Percentiles rank a stretch among this genome's conserved stretches.
Evolutionary conservation across 1,140 invertebrate species (phyloP).

Genomic region (Choristoneura fumiferana): DNA sequence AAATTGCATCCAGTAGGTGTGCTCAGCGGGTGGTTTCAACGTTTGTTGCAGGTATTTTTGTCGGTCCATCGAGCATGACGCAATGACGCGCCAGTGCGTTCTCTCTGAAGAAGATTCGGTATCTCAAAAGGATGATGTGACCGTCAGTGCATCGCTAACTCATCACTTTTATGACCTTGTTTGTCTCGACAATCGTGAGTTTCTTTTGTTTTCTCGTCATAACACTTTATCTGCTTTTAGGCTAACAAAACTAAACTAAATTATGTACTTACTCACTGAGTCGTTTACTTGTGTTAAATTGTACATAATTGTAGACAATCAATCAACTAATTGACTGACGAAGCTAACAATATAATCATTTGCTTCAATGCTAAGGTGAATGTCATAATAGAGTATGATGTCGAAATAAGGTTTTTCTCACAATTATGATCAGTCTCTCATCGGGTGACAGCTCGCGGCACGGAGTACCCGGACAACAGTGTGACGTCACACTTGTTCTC

Average conservation of each 20-base stretch:
- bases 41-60: conserved; percentile 87
- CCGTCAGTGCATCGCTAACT: conserved; percentile 87
- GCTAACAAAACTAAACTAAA: conserved; percentile 14
- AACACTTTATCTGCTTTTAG: conserved; percentile 10
- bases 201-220: conserved; percentile 20
- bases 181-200: conserved; percentile 92
- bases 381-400: conserved; percentile 39
- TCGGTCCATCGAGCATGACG: conserved; percentile 93
- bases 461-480: conserved; percentile 91
- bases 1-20: conserved; percentile 18
- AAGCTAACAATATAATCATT: conserved; percentile 19
- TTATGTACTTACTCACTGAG: conserved; percentile 30
- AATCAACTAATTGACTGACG: conserved; percentile 2
- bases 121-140: conserved; percentile 90
- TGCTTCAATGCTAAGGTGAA: conserved; percentile 20
- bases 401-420: conserved; percentile 68
- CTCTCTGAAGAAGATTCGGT: conserved; percentile 94
- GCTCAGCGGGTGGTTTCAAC: too few relatives aligned
- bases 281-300: conserved; percentile 21
- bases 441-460: conserved; percentile 82
- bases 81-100: conserved; percentile 89
- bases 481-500: conserved; percentile 89
- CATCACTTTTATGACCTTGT: conserved; percentile 92
- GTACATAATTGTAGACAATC: not conserved
- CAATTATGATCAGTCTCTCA: conserved; percentile 75